Evolutionary conservation across 2,113 vertebrate species (phyloP).

Genomic region (Gymnobelideus leadbeateri): DNA sequence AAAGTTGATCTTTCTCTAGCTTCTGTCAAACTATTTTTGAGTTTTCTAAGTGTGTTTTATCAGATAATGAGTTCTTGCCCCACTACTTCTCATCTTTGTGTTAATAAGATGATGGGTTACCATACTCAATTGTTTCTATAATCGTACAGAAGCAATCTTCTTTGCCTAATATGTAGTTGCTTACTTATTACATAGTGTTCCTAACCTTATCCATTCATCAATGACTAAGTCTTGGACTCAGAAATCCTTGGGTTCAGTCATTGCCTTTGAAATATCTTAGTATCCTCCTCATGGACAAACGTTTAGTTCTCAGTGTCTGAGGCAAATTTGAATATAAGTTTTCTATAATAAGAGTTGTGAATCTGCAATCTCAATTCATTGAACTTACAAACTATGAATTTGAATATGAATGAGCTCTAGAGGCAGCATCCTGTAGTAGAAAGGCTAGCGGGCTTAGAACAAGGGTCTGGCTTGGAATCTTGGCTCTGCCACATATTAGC

Average conservation of each 20-base stretch:
- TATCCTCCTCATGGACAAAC: background rate
- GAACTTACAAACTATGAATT: background rate
- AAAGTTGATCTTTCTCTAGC: too few relatives aligned
- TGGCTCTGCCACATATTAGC: background rate
- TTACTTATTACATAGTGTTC: too few relatives aligned
- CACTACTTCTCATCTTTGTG: too few relatives aligned
- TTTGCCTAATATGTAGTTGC: too few relatives aligned
- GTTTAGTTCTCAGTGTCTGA: background rate
- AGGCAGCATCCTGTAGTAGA: background rate
- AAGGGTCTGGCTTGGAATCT: background rate
- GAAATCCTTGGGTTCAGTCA: background rate
- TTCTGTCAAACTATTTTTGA: too few relatives aligned
- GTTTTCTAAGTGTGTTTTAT: too few relatives aligned
- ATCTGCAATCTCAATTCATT: background rate
- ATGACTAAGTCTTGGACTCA: background rate
- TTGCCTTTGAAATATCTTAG: background rate
- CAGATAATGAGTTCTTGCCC: too few relatives aligned
- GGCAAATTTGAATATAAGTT: background rate
- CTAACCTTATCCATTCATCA: background rate
- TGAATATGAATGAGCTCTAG: background rate
- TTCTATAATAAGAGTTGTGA: background rate
- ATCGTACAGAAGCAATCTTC: too few relatives aligned
- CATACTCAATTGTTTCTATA: too few relatives aligned
- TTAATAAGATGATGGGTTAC: too few relatives aligned
- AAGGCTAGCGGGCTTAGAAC: background rate